These are phyloP conservation scores for Syngnathus typhle DNA, from an alignment of 2,113 vertebrate species.

Conservation along the genomic window DNA sequence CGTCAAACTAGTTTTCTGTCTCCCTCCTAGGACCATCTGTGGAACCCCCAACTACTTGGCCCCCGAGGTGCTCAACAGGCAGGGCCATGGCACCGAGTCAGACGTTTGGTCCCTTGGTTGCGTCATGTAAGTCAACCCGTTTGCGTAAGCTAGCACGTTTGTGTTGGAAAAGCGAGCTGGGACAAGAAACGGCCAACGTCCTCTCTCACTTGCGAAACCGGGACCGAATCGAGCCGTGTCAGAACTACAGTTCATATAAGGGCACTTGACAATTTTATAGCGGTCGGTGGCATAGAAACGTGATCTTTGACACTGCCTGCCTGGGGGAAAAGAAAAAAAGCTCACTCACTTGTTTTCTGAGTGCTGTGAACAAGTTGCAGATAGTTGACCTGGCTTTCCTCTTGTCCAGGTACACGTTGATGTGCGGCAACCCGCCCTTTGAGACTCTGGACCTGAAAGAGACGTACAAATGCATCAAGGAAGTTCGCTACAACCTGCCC, in stretches of 20 bases:
- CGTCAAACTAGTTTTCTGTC: background rate
- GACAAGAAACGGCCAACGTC: background rate
- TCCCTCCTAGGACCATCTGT: constrained; percentile 85
- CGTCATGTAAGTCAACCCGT: constrained; percentile 81
- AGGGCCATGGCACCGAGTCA: constrained; percentile 90
- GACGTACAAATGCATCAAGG: constrained; percentile 95
- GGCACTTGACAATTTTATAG: background rate
- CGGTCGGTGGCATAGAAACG: background rate
- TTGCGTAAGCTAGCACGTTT: background rate
- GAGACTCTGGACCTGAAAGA: constrained; percentile 96
- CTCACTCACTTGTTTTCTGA: no score
- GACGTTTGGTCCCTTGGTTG: constrained; percentile 97
- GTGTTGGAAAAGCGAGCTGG: background rate
- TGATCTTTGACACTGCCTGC: no score
- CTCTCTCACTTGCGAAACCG: background rate
- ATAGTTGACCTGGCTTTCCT: background rate
- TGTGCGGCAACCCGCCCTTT: constrained; percentile 93
- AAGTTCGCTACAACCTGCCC: constrained; percentile 84
- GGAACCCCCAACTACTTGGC: constrained; percentile 99
- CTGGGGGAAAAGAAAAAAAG: no score
- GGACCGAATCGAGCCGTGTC: background rate
- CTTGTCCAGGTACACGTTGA: constrained; percentile 83
- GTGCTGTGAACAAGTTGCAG: no score
- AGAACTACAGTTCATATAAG: background rate
- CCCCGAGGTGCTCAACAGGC: constrained; percentile 93